Evolutionary conservation across 2,797 vertebrate genomes (phyloP).

Genomic region (Triplophysa bombifrons): DNA sequence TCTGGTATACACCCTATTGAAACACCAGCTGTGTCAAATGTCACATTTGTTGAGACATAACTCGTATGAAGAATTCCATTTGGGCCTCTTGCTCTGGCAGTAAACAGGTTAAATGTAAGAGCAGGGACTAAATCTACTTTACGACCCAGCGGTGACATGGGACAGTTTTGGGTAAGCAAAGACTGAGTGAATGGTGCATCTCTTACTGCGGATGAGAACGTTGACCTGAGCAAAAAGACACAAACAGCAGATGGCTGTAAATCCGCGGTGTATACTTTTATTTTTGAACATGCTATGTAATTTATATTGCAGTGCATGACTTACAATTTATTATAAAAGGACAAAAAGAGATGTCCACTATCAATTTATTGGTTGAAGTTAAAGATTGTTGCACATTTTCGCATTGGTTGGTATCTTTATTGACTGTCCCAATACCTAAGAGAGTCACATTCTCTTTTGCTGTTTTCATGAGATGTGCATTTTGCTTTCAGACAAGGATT

Average conservation of each 20-base stretch:
- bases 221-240: slow-evolving; percentile 4
- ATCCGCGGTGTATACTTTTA: slow-evolving; percentile 15
- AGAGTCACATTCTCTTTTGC: not conserved
- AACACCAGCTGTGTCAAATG: slow-evolving; percentile 43
- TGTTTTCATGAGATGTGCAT: too few species aligned
- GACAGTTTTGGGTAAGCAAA: slow-evolving; percentile 8
- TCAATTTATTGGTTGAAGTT: not conserved
- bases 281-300: not conserved
- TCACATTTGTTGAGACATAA: slow-evolving; percentile 32
- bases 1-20: slow-evolving; percentile 27
- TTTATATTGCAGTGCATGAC: not conserved
- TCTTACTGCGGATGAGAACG: slow-evolving; percentile 1
- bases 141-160: slow-evolving; percentile 23
- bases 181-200: not conserved
- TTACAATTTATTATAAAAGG: not conserved
- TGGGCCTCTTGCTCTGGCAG: slow-evolving; percentile 3
- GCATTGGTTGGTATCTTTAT: not conserved
- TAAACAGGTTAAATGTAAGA: slow-evolving; percentile 36
- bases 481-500: too few species aligned
- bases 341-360: not conserved
- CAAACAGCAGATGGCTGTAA: slow-evolving; percentile 39
- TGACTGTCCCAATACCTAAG: not conserved
- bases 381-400: not conserved
- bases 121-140: slow-evolving; percentile 38
- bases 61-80: slow-evolving; percentile 18